Evolutionary conservation across 2,888 invertebrate species (phyloP).

Genomic region (Dinocampus coccinellae): DNA sequence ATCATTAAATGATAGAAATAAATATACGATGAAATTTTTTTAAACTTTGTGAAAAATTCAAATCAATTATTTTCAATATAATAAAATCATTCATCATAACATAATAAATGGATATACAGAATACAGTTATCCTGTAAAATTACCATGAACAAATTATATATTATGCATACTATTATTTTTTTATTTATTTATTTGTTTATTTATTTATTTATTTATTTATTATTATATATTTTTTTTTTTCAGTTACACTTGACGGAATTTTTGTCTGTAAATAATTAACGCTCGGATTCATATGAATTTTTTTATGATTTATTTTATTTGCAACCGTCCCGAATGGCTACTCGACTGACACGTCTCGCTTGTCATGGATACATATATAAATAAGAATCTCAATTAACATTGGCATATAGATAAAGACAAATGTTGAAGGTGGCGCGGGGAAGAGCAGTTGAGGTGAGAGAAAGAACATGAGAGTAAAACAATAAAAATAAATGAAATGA

Average conservation of each 20-base stretch:
- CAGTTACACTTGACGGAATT: slow-evolving; percentile 19
- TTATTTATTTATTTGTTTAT: no score
- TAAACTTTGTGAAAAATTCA: no score
- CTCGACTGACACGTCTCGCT: slow-evolving; percentile 20
- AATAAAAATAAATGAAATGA: not conserved
- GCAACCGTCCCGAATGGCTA: slow-evolving; percentile 22
- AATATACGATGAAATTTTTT: not conserved
- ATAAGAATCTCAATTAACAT: not conserved
- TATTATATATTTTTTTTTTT: not conserved
- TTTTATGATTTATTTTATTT: slow-evolving; percentile 28
- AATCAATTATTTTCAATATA: no score
- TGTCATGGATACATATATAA: slow-evolving; percentile 18
- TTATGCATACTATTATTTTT: no score
- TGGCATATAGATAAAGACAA: not conserved
- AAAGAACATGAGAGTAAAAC: not conserved
- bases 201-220: not conserved
- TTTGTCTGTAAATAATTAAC: slow-evolving; percentile 29
- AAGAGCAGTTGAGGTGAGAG: no score
- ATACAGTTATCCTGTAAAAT: slow-evolving; percentile 51
- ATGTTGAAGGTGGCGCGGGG: no score
- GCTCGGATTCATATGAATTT: slow-evolving; percentile 29
- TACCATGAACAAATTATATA: slow-evolving; percentile 46
- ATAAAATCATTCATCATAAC: slow-evolving; percentile 25
- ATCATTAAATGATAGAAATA: slow-evolving; percentile 9
- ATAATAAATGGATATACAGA: slow-evolving; percentile 40